Percentiles rank a stretch among this genome's conserved stretches.
These are phyloP conservation scores for Pogonophryne albipinna DNA, from an alignment of 2,797 vertebrate genomes.

Conservation along the genomic window DNA sequence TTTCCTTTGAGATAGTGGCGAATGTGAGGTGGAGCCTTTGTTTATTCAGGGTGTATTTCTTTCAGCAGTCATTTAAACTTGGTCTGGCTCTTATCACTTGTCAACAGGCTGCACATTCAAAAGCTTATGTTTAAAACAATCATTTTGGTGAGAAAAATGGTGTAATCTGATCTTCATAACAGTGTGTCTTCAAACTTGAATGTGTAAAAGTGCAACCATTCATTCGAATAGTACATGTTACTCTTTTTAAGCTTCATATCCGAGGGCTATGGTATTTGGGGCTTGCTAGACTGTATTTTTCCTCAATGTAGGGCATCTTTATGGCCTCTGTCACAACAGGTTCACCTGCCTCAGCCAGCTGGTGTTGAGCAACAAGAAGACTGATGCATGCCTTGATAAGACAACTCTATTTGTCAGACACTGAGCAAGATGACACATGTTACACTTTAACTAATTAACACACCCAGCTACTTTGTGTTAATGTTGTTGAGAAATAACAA, in stretches of 20 bases:
- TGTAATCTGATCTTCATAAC: neutral
- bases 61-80: constrained; percentile 1
- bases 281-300: constrained; percentile 51
- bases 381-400: constrained; percentile 47
- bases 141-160: neutral
- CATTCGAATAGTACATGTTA: constrained; percentile 1
- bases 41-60: constrained; percentile 21
- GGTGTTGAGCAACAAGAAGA: constrained; percentile 58
- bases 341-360: constrained; percentile 33
- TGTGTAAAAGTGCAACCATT: neutral
- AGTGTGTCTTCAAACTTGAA: neutral
- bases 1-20: constrained; percentile 16
- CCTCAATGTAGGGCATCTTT: constrained; percentile 10
- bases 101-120: neutral
- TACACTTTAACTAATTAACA: constrained; percentile 4
- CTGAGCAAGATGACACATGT: constrained; percentile 42
- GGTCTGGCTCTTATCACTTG: neutral
- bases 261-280: constrained; percentile 52
- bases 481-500: constrained; percentile 15
- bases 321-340: constrained; percentile 65
- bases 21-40: constrained; percentile 17
- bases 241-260: constrained; percentile 30
- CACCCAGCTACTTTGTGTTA: constrained; percentile 1
- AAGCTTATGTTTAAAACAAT: neutral
- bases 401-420: constrained; percentile 7